Evolutionary conservation across 2,888 invertebrate species (phyloP), one percentile per base, ranked within the genome.

Genomic region (Idaea dimidiata): DNA sequence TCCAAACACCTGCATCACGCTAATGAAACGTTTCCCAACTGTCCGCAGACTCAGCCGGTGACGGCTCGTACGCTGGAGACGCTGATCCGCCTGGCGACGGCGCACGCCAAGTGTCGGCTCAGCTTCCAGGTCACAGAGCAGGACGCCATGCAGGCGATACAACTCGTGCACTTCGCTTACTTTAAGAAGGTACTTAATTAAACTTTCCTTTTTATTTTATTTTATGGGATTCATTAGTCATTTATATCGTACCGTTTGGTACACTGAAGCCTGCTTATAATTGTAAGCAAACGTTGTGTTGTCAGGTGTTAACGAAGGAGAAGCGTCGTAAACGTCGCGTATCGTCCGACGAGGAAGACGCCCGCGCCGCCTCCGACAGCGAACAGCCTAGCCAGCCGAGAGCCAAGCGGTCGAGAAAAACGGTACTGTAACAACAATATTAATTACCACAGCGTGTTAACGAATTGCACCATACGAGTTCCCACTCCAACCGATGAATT

Each of bases 131-230:
- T 99, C 0, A 95, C 96, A 6, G 93, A 94, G 0, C 94, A 95
- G 62, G 95, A 97, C 55, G 99, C 99, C 31, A 97, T 98, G 68
- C 97, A 98, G 80, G 99, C 99, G 54, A 97, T 99, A 68, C 97
- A 99, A 80, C 93, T 99, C 1, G 96, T 99, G 17, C 97, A 99
- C 79, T 99, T 95, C 86, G 99, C 99, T 0, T 98, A 97, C 88
- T 99, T 99, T 90, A 99, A 99, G 84, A 97, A 97, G 93, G 98
- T 97, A 63, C n/a, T n/a, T n/a, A n/a, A n/a, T n/a, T n/a, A n/a
- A n/a, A n/a, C n/a, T n/a, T n/a, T n/a, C n/a, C n/a, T n/a, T n/a
- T n/a, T n/a, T n/a, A n/a, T n/a, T n/a, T n/a, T n/a, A n/a, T n/a
- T n/a, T n/a, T n/a, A n/a, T n/a, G n/a, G n/a, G n/a, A n/a, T n/a